phyloP scores from a whole-genome alignment of 2,113 vertebrate genomes.

The Hystrix cristata region DNA sequence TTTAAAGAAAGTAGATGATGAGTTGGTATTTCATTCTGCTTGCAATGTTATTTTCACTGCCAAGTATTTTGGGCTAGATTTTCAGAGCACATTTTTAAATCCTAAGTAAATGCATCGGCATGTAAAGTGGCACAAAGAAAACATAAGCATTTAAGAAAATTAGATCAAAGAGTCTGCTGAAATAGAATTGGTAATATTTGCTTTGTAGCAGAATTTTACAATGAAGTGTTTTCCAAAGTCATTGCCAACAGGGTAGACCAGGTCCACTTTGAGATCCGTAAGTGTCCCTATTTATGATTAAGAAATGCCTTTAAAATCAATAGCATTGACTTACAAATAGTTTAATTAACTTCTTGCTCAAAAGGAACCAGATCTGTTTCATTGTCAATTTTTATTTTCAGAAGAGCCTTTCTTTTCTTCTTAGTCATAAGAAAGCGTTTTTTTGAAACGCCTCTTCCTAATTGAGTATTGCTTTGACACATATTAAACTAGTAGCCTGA shows the following conservation, averaged over 20 bases:
- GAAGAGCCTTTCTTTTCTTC: not conserved
- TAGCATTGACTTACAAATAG: not conserved
- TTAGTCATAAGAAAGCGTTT: not conserved
- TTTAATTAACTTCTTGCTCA: constrained; percentile 41
- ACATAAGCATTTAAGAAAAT: constrained; percentile 59
- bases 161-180: not conserved
- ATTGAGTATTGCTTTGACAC: not conserved
- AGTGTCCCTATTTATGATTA: constrained; percentile 39
- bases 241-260: not conserved
- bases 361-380: not conserved
- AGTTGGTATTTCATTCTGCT: constrained; percentile 80
- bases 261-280: not conserved
- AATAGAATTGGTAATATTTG: constrained; percentile 22
- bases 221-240: constrained; percentile 47
- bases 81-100: constrained; percentile 66
- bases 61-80: constrained; percentile 79
- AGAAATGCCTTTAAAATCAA: constrained; percentile 60
- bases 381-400: constrained; percentile 50
- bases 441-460: not conserved
- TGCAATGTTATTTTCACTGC: constrained; percentile 76
- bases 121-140: constrained; percentile 48
- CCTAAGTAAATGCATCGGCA: constrained; percentile 39
- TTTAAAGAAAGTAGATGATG: constrained; percentile 81
- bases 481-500: not conserved
- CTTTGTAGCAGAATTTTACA: constrained; percentile 15